These are phyloP conservation scores for Anticlea derivata DNA, from an alignment of 2,888 invertebrate species.

Conservation along the genomic window DNA sequence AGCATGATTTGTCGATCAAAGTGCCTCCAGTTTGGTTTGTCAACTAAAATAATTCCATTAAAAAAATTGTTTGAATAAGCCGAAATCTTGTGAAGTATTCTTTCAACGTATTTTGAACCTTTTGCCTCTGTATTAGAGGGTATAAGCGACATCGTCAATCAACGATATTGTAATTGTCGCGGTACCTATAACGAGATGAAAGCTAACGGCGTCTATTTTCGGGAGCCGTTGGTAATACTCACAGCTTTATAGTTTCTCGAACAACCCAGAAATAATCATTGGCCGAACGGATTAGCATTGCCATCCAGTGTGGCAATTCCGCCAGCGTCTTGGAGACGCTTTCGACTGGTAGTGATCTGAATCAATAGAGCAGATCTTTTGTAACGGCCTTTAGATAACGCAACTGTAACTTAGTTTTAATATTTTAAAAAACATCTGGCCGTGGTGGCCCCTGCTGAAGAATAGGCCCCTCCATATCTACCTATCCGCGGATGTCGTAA, in stretches of 20 bases:
- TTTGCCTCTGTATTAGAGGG: slow-evolving; percentile 57
- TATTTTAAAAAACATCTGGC: no score
- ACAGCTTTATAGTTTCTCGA: slow-evolving; percentile 8
- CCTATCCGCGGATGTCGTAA: no score
- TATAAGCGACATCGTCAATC: slow-evolving; percentile 67
- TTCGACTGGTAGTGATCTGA: no score
- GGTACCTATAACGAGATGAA: slow-evolving; percentile 79
- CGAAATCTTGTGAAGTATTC: slow-evolving; percentile 1
- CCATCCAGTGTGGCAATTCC: no score
- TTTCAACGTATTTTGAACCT: slow-evolving; percentile 51
- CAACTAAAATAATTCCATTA: neutral
- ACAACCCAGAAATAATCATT: neutral
- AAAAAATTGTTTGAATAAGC: slow-evolving; percentile 4
- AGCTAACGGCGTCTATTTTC: slow-evolving; percentile 70
- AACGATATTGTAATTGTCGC: slow-evolving; percentile 70
- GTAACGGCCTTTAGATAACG: no score
- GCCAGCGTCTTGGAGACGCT: no score
- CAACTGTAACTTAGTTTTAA: no score
- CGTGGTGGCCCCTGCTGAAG: no score
- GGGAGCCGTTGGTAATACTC: slow-evolving; percentile 32
- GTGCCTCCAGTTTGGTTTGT: neutral
- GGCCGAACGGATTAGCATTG: no score
- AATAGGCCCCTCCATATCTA: no score
- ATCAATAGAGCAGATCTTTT: no score
- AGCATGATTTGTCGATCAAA: neutral